Conservation (phyloP, 2,888 invertebrate genomes). For the Spodoptera littoralis region DNA sequence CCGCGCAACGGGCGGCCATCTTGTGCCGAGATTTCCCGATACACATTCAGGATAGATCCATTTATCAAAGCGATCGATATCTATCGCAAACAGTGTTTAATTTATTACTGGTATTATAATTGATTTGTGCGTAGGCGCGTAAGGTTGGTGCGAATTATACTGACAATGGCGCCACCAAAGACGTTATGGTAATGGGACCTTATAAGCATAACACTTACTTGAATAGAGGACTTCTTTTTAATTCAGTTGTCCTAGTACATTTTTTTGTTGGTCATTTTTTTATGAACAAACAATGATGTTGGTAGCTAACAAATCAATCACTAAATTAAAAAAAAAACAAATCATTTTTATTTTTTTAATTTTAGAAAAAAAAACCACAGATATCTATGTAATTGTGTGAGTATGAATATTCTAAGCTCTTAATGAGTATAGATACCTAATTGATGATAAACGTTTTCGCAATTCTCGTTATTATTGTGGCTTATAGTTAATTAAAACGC, state of each 20-base stretch:
- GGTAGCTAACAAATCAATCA: background rate
- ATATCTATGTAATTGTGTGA: no score
- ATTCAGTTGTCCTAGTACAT: slow-evolving; percentile 33
- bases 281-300: background rate
- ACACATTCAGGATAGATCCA: slow-evolving; percentile 81
- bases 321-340: background rate
- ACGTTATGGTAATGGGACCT: slow-evolving; percentile 71
- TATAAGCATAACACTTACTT: slow-evolving; percentile 63
- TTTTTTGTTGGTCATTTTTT: slow-evolving; percentile 21
- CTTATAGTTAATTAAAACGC: slow-evolving; percentile 32
- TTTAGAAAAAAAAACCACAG: no score
- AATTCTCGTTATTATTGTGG: slow-evolving; percentile 15
- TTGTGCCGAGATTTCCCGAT: slow-evolving; percentile 71
- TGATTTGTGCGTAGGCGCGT: slow-evolving; percentile 85
- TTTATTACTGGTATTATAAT: slow-evolving; percentile 83
- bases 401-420: no score
- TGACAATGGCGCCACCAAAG: slow-evolving; percentile 83
- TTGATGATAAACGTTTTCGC: background rate
- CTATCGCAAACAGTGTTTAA: slow-evolving; percentile 86
- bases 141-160: slow-evolving; percentile 76
- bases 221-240: slow-evolving; percentile 67
- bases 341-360: no score
- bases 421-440: no score
- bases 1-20: slow-evolving; percentile 83
- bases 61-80: slow-evolving; percentile 86